These are phyloP conservation scores for Syngnathus floridae DNA, from an alignment of 2,113 vertebrate species.

Conservation along the genomic window DNA sequence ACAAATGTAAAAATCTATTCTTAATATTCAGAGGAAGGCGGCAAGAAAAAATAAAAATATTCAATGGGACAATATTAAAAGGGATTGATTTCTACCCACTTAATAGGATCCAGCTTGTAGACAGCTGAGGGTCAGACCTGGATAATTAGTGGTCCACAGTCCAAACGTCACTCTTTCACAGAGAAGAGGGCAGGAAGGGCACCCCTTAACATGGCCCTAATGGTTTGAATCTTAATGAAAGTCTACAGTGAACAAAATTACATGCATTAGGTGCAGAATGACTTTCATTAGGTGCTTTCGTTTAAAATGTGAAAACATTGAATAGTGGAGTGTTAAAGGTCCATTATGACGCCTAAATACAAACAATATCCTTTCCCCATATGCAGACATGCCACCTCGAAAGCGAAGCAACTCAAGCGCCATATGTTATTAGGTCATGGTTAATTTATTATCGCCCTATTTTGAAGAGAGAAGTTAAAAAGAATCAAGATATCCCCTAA, in stretches of 20 bases:
- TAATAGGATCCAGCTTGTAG: constrained; percentile 90
- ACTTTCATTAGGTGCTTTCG: constrained; percentile 32
- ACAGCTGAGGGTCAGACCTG: constrained; percentile 91
- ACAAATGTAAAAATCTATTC: constrained; percentile 98
- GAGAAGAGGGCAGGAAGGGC: constrained; percentile 53
- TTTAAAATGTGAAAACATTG: constrained; percentile 3
- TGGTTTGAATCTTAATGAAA: constrained; percentile 43
- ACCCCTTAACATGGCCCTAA: constrained; percentile 42
- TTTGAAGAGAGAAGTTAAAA: constrained; percentile 53
- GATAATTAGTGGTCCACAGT: constrained; percentile 95
- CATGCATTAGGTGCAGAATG: constrained; percentile 12
- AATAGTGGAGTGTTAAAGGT: neutral
- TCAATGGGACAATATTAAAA: constrained; percentile 50
- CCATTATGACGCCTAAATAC: neutral
- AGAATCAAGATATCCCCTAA: constrained; percentile 42
- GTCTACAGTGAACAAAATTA: constrained; percentile 32
- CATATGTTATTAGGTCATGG: constrained; percentile 42
- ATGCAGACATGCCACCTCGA: constrained; percentile 9
- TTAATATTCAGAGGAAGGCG: constrained; percentile 97
- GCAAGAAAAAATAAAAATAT: constrained; percentile 84
- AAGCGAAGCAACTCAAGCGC: constrained; percentile 7
- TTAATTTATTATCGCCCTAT: constrained; percentile 50
- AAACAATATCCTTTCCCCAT: neutral
- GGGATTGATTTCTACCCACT: constrained; percentile 82
- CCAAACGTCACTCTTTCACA: constrained; percentile 66